A percentile compares a stretch with the other conserved stretches of the same genome.
Evolutionary conservation across 2,113 vertebrate genomes (phyloP).

Genomic region (Laterallus jamaicensis): DNA sequence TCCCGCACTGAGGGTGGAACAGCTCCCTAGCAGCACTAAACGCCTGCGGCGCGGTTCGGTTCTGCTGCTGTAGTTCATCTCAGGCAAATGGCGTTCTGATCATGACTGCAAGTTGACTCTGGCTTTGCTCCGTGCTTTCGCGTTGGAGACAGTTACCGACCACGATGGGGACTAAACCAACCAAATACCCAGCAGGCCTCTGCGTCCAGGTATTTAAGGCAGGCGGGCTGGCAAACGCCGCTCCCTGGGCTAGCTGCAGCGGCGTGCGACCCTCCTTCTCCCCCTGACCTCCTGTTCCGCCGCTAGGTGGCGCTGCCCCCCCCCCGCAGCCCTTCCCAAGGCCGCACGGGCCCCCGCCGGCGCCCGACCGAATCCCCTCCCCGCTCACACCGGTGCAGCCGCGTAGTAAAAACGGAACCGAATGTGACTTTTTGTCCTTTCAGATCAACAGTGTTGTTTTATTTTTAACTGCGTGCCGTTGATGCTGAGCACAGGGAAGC

Average conservation of each 20-base stretch:
- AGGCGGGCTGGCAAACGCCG: not conserved
- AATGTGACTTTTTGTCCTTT: not conserved
- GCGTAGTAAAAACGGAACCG: not conserved
- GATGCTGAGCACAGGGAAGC: not conserved
- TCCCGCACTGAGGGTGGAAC: too few relatives aligned
- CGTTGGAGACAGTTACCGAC: not conserved
- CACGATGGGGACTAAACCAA: not conserved
- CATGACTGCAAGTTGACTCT: not conserved
- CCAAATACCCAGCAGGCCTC: not conserved
- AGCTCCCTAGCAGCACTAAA: not conserved
- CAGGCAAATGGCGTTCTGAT: not conserved
- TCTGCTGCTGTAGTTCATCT: not conserved
- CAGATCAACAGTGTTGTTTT: not conserved
- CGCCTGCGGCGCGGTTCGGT: not conserved
- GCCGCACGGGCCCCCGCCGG: not conserved
- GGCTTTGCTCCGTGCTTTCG: not conserved
- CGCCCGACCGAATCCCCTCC: not conserved
- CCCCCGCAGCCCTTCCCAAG: not conserved
- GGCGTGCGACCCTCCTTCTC: not conserved
- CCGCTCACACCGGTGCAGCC: not conserved
- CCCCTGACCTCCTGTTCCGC: not conserved
- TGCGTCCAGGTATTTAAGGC: not conserved
- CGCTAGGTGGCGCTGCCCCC: conserved; percentile 65
- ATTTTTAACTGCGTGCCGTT: not conserved
- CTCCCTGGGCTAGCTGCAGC: fast-evolving